Conservation (phyloP, 2,888 invertebrate species). For the Cynaeus angustus region DNA sequence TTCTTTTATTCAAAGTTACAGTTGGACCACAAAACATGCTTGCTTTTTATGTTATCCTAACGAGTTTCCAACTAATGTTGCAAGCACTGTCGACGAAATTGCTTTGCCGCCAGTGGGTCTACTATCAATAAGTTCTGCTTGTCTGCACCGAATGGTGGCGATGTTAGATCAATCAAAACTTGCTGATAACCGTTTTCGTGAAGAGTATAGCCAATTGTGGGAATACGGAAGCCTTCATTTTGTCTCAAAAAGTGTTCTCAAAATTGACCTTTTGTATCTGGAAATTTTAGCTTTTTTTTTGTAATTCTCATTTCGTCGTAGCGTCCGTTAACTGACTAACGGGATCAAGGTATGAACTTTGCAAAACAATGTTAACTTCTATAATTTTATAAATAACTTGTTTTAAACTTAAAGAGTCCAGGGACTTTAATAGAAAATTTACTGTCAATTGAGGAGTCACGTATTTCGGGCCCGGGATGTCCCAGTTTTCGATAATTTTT, state of each 20-base stretch:
- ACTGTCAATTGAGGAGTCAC: constrained; percentile 2
- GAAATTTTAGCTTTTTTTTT: background rate
- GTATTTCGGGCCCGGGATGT: constrained; percentile 16
- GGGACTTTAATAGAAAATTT: background rate
- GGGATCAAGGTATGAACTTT: constrained; percentile 14
- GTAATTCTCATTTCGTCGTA: constrained; percentile 7
- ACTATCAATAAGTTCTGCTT: no score
- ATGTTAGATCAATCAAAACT: constrained; percentile 28
- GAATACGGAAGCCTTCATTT: constrained; percentile 13
- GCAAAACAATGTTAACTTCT: no score
- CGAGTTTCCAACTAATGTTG: background rate
- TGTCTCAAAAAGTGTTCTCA: constrained; percentile 15
- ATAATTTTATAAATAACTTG: no score
- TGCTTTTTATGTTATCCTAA: background rate
- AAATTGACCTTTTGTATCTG: constrained; percentile 10
- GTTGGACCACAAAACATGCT: no score
- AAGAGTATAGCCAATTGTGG: constrained; percentile 21
- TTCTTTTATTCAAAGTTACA: no score
- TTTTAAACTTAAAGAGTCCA: no score
- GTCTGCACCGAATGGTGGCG: background rate
- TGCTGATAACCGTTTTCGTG: constrained; percentile 25
- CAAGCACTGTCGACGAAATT: constrained; percentile 4
- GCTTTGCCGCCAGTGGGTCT: background rate
- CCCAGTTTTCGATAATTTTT: constrained; percentile 7
- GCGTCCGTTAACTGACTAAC: constrained; percentile 23